Conservation (phyloP, 2,888 invertebrate genomes). For the Protodeltote pygarga region DNA sequence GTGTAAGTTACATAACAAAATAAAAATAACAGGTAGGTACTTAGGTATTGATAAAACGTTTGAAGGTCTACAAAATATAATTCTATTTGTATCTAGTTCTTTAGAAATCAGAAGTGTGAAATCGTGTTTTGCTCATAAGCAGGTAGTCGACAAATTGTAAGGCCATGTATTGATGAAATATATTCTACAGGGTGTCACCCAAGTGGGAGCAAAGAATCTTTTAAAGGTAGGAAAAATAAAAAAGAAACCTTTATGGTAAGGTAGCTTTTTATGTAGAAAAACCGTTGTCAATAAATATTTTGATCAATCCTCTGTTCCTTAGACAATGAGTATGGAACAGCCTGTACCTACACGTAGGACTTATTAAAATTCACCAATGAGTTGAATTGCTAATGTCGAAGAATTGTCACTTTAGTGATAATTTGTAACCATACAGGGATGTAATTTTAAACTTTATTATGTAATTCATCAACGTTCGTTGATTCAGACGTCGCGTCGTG, state of each 20-base stretch:
- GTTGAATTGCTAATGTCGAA: constrained; percentile 12
- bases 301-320: no score
- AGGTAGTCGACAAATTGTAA: constrained; percentile 6
- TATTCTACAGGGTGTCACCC: no score
- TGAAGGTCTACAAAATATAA: not conserved
- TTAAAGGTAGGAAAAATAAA: no score
- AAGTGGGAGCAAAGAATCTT: no score
- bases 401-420: constrained; percentile 17
- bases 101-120: constrained; percentile 17
- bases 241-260: no score
- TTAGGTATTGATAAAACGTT: not conserved
- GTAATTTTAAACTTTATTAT: constrained; percentile 9
- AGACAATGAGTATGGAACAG: no score
- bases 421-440: constrained; percentile 9
- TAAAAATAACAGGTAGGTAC: no score
- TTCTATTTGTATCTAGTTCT: constrained; percentile 7
- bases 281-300: no score
- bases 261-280: no score
- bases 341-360: no score
- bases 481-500: constrained; percentile 17
- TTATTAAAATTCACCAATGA: constrained; percentile 19
- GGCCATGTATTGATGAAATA: not conserved
- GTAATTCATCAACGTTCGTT: constrained; percentile 7
- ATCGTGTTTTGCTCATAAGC: constrained; percentile 37
- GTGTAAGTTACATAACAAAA: no score